phyloP scores from a whole-genome alignment of 2,888 invertebrate genomes.

The Plagodis dolabraria region DNA sequence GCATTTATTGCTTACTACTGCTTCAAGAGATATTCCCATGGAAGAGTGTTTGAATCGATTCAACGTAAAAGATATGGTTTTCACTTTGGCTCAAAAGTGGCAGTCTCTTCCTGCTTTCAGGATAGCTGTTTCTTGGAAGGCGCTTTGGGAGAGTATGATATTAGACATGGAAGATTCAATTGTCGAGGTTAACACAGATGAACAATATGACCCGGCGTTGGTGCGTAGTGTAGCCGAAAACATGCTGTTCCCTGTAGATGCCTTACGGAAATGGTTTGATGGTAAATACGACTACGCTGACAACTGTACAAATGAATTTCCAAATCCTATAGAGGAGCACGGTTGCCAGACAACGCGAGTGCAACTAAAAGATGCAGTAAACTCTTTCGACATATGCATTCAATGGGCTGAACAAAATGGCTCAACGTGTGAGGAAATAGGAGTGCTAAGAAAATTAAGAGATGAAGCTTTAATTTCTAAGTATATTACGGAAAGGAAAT shows the following conservation, averaged over 20 bases:
- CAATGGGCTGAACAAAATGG: conserved; percentile 20
- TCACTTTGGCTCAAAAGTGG: conserved; percentile 11
- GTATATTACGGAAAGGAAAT: neutral
- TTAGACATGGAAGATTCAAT: conserved; percentile 6
- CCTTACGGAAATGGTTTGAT: conserved; percentile 18
- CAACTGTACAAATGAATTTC: neutral
- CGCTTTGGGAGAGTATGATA: conserved; percentile 21
- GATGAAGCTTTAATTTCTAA: conserved; percentile 11
- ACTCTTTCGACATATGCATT: conserved; percentile 18
- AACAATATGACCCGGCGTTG: conserved; percentile 3
- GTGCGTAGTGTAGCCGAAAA: conserved; percentile 17
- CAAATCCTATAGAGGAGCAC: conserved; percentile 3
- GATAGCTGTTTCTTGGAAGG: conserved; percentile 19
- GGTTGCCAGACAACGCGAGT: neutral
- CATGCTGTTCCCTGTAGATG: conserved; percentile 12
- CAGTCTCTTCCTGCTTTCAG: conserved; percentile 6
- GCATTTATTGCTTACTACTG: conserved; percentile 9
- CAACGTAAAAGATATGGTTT: conserved; percentile 13
- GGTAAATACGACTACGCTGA: conserved; percentile 10
- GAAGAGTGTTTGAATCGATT: conserved; percentile 9
- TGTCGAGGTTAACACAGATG: conserved; percentile 1
- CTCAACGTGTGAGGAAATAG: conserved; percentile 13
- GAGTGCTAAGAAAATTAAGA: conserved; percentile 10
- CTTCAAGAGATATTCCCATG: conserved; percentile 5
- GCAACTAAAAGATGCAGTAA: conserved; percentile 11